These are phyloP conservation scores for Rachycentron canadum DNA, from an alignment of 2,797 vertebrate genomes.

Conservation along the genomic window DNA sequence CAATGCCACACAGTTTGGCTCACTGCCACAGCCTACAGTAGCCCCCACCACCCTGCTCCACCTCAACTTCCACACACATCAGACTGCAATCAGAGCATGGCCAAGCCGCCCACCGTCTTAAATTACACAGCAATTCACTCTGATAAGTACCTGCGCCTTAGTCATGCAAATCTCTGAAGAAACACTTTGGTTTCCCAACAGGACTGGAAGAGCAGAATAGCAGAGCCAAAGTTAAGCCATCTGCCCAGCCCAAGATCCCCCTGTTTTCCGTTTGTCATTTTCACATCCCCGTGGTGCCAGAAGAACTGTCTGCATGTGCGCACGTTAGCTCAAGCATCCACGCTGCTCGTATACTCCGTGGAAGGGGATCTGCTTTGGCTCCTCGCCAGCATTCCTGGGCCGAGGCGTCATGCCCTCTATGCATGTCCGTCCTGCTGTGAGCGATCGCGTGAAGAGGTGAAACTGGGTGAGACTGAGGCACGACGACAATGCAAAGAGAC, in stretches of 20 bases:
- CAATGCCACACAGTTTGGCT: constrained; percentile 67
- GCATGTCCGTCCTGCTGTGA: constrained; percentile 23
- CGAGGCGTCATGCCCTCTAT: constrained; percentile 42
- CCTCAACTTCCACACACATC: constrained; percentile 60
- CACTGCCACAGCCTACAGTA: constrained; percentile 50
- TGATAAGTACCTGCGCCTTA: constrained; percentile 49
- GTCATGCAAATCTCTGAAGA: constrained; percentile 47
- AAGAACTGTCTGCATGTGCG: background rate
- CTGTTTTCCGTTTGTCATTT: constrained; percentile 38
- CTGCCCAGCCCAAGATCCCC: constrained; percentile 1
- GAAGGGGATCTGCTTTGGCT: constrained; percentile 59
- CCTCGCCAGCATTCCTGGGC: constrained; percentile 59
- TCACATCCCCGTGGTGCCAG: constrained; percentile 12
- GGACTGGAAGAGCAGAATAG: background rate
- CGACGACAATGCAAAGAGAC: constrained; percentile 37
- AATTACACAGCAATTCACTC: constrained; percentile 65
- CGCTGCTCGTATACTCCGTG: constrained; percentile 22
- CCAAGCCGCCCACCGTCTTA: constrained; percentile 53
- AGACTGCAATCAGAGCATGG: constrained; percentile 61
- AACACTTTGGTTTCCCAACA: constrained; percentile 12
- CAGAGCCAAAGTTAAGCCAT: constrained; percentile 14
- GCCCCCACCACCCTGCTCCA: constrained; percentile 7
- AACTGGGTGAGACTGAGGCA: constrained; percentile 44
- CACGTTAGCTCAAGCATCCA: constrained; percentile 24
- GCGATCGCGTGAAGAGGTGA: constrained; percentile 38